A percentile compares a stretch with the other conserved stretches of the same genome.
Evolutionary conservation across 2,888 invertebrate species (phyloP).

Genomic region (Phyllotreta cruciferae): DNA sequence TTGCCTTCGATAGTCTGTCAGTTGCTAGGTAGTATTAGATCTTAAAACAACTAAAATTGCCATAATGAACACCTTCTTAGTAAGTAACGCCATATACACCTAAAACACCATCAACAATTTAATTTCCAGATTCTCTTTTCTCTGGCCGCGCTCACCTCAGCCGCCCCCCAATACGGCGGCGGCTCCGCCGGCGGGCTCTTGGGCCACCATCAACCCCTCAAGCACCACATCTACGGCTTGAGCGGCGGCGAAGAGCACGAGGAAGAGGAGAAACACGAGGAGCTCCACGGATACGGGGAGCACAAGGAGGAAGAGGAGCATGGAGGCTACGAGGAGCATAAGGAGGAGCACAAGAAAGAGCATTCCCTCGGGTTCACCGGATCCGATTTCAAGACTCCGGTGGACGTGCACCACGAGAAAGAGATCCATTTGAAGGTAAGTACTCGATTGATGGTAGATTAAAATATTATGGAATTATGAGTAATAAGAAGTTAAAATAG

Average conservation of each 20-base stretch:
- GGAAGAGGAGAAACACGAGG: slow-evolving; percentile 27
- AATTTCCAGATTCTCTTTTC: slow-evolving; percentile 38
- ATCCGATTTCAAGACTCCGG: slow-evolving; percentile 50
- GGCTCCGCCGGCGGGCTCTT: slow-evolving; percentile 46
- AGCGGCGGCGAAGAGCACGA: slow-evolving; percentile 45
- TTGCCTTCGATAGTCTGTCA: slow-evolving; percentile 28
- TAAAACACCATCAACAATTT: background rate
- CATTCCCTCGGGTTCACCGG: slow-evolving; percentile 45
- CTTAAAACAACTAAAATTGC: slow-evolving; percentile 36
- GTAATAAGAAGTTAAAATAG: too few relatives aligned
- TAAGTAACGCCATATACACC: slow-evolving; percentile 34
- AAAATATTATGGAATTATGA: too few relatives aligned
- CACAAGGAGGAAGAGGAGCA: slow-evolving; percentile 25
- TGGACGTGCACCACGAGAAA: slow-evolving; percentile 52
- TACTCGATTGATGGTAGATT: background rate
- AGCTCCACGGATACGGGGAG: slow-evolving; percentile 26
- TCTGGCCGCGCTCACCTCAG: slow-evolving; percentile 34
- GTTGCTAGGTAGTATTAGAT: slow-evolving; percentile 16
- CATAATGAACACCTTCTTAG: slow-evolving; percentile 41
- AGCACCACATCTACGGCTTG: slow-evolving; percentile 44
- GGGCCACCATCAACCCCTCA: slow-evolving; percentile 41
- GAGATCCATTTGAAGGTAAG: slow-evolving; percentile 52
- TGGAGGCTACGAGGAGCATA: slow-evolving; percentile 18
- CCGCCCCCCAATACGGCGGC: slow-evolving; percentile 42
- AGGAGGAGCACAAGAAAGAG: slow-evolving; percentile 18